A percentile compares a stretch with the other conserved stretches of the same genome.
These are phyloP conservation scores for Neosilurus hyrtlii DNA, from an alignment of 2,797 vertebrate genomes.

Conservation along the genomic window DNA sequence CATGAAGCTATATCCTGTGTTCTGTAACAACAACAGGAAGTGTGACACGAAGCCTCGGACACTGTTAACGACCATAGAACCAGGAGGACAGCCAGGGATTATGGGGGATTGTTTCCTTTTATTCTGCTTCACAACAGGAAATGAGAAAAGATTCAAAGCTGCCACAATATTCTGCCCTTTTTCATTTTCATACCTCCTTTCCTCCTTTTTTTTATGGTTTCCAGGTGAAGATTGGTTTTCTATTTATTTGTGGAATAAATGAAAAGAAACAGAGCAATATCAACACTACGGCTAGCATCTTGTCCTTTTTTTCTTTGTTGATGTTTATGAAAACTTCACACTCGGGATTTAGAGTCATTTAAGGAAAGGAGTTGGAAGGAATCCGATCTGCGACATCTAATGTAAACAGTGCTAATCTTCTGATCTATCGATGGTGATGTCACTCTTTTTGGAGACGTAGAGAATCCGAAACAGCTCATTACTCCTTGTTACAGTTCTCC, in stretches of 20 bases:
- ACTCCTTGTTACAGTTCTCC: neutral
- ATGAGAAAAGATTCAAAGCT: slow-evolving; percentile 4
- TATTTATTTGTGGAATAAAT: neutral
- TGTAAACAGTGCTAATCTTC: neutral
- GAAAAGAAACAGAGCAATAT: neutral
- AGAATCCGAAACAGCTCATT: neutral
- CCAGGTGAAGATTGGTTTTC: neutral
- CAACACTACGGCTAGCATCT: neutral
- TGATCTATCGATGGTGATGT: too few relatives aligned
- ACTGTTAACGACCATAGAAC: slow-evolving; percentile 44
- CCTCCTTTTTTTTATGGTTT: neutral
- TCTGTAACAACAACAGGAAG: slow-evolving; percentile 37
- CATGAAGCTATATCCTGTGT: neutral
- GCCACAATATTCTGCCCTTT: neutral
- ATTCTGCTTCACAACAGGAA: slow-evolving; percentile 50
- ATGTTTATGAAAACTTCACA: neutral
- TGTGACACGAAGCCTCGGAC: neutral
- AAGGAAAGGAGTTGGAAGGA: neutral
- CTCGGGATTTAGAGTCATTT: neutral
- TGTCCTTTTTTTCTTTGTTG: neutral
- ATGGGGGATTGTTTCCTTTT: slow-evolving; percentile 57
- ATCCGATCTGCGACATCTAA: neutral
- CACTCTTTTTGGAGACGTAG: neutral
- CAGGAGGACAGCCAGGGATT: slow-evolving; percentile 49
- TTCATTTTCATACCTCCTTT: neutral